These are phyloP conservation scores for Scalopus aquaticus DNA, from an alignment of 2,113 vertebrate genomes.

Conservation along the genomic window DNA sequence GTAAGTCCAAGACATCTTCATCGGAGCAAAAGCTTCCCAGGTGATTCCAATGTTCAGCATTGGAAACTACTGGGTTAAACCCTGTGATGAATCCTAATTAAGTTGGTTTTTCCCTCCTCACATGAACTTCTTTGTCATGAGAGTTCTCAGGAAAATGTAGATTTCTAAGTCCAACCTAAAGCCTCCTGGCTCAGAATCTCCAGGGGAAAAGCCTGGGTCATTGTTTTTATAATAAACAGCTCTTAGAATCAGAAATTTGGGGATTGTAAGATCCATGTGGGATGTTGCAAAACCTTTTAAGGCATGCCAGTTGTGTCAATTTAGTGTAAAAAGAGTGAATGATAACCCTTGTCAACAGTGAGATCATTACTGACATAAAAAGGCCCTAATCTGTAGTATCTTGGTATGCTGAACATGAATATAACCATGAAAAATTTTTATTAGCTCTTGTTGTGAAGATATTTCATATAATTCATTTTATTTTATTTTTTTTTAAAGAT, in stretches of 20 bases:
- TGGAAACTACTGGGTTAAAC: background rate
- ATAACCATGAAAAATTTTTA: too few species aligned
- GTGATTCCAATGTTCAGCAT: background rate
- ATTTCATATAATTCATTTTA: too few species aligned
- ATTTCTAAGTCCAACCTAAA: background rate
- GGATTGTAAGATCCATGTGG: background rate
- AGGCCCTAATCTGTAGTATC: too few species aligned
- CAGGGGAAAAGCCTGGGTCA: background rate
- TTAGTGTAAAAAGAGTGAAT: conserved; percentile 35
- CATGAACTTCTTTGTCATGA: background rate
- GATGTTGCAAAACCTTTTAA: background rate
- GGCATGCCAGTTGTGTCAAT: background rate
- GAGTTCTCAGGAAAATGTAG: background rate
- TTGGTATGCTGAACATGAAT: too few species aligned
- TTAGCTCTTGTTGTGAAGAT: too few species aligned
- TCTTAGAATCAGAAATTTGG: background rate
- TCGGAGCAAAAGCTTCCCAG: background rate
- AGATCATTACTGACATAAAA: too few species aligned
- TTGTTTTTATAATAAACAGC: background rate
- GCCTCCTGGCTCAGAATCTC: background rate
- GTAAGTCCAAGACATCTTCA: background rate
- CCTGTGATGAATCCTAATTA: background rate
- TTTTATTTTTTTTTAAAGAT: too few species aligned
- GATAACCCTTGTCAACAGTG: too few species aligned
- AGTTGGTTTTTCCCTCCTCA: background rate